phyloP scores from a whole-genome alignment of 2,113 vertebrate genomes.

The Lepisosteus osseus region DNA sequence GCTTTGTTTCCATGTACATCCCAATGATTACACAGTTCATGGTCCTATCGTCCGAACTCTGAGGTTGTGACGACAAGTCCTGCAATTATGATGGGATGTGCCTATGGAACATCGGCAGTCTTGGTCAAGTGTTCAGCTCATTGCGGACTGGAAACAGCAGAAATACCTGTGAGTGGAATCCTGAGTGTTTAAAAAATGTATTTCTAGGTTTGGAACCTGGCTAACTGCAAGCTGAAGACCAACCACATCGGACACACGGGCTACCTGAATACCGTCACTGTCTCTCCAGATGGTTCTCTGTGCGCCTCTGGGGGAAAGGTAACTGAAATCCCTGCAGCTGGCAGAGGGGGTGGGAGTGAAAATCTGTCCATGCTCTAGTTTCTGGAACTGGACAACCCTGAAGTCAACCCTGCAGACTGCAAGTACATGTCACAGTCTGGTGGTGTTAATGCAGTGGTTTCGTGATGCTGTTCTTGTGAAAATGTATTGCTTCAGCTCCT shows the following conservation, averaged over 20 bases:
- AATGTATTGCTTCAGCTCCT: too few species aligned
- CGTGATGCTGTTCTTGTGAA: too few species aligned
- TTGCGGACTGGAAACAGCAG: too few species aligned
- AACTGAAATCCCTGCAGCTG: slow-evolving; percentile 1
- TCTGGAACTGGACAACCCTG: too few species aligned
- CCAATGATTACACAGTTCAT: slow-evolving; percentile 37
- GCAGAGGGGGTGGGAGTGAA: background rate
- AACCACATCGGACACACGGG: slow-evolving; percentile 95
- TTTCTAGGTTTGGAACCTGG: slow-evolving; percentile 89
- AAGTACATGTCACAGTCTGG: too few species aligned
- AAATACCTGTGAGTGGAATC: too few species aligned
- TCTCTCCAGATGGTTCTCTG: slow-evolving; percentile 92
- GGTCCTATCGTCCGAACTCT: slow-evolving; percentile 37
- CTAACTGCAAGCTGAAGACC: slow-evolving; percentile 97
- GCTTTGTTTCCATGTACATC: background rate
- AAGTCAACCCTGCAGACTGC: too few species aligned
- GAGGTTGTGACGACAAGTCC: slow-evolving; percentile 36
- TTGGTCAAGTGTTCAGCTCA: too few species aligned
- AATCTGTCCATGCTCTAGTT: background rate
- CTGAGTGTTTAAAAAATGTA: background rate
- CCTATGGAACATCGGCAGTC: too few species aligned
- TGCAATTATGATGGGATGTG: slow-evolving; percentile 40
- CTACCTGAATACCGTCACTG: slow-evolving; percentile 90
- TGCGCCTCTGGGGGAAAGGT: slow-evolving; percentile 95
- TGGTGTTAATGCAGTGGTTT: too few species aligned